phyloP scores from a whole-genome alignment of 2,888 invertebrate genomes.

The Drosophila vallismaia region DNA sequence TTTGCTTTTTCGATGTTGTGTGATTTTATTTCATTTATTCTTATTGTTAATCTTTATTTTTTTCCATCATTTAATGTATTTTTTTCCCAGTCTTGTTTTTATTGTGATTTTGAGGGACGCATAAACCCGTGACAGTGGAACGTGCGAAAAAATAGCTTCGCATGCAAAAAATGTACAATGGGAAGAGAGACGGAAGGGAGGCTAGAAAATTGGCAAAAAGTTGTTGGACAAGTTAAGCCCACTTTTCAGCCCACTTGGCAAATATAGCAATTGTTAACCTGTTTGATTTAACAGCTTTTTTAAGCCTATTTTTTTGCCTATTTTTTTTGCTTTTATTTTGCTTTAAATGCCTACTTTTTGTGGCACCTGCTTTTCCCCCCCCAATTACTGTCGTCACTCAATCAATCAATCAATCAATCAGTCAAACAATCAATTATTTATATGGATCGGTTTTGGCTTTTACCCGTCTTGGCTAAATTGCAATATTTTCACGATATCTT shows the following conservation, averaged over 20 bases:
- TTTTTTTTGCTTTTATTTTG: not conserved
- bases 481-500: conserved; percentile 40
- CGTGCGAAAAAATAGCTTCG: conserved; percentile 23
- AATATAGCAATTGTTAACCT: conserved; percentile 37
- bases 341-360: not conserved
- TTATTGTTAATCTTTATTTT: not conserved
- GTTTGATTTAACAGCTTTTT: conserved; percentile 36
- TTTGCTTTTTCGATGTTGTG: no score
- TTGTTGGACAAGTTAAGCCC: conserved; percentile 21
- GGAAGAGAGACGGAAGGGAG: no score
- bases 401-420: conserved; percentile 39
- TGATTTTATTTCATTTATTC: no score
- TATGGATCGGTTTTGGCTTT: conserved; percentile 6
- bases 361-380: conserved; percentile 4
- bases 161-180: conserved; percentile 29
- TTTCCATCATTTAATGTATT: conserved; percentile 2
- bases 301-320: no score
- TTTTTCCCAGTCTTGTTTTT: not conserved
- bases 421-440: conserved; percentile 41
- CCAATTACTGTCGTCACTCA: conserved; percentile 44
- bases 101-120: conserved; percentile 15
- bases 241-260: conserved; percentile 16
- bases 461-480: conserved; percentile 23
- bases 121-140: conserved; percentile 27
- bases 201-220: not conserved